Evolutionary conservation across 2,888 invertebrate species (phyloP), one percentile per base, ranked within the genome.

Genomic region (Clunio marinus): DNA sequence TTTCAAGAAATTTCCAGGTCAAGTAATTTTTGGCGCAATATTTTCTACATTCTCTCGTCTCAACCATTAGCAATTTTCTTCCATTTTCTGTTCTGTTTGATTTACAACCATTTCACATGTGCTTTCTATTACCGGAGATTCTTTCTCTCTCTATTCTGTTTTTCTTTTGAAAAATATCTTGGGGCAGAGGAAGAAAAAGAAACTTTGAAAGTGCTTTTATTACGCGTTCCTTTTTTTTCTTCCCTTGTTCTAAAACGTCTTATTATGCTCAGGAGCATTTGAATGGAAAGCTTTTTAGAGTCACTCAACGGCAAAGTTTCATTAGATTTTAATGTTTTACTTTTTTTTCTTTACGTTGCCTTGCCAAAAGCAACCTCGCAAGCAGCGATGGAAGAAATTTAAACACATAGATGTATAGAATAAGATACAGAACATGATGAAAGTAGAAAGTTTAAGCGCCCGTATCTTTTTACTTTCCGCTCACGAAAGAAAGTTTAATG

Each of bases 41-140:
- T n/a, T n/a, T n/a, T n/a, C n/a, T n/a, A n/a, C n/a, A n/a, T n/a
- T n/a, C n/a, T n/a, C n/a, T n/a, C n/a, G n/a, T n/a, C n/a, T n/a
- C n/a, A n/a, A n/a, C n/a, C n/a, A n/a, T n/a, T n/a, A n/a, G n/a
- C n/a, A n/a, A n/a, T n/a, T n/a, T n/a, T n/a, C n/a, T 22, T 22
- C 51, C 17, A 20, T 4, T n/a, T 17, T 51, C 20, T 51, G 51
- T 41, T 41, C 41, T 41, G 51, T 17, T 51, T 51, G n/a, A 51
- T 51, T 51, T 51, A 51, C 51, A 51, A 51, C 51, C 51, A 2
- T 51, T 17, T 51, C 51, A 51, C 51, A 51, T 51, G 51, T 51
- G 51, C 51, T 51, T 51, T 51, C 17, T 51, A 51, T 51, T 22
- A 20, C 51, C 17, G 10, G 4, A 7, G 32, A 17, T 51, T 51